Base-by-base conservation (phyloP, 1,140 invertebrate genomes). In the Mercenaria mercenaria region DNA sequence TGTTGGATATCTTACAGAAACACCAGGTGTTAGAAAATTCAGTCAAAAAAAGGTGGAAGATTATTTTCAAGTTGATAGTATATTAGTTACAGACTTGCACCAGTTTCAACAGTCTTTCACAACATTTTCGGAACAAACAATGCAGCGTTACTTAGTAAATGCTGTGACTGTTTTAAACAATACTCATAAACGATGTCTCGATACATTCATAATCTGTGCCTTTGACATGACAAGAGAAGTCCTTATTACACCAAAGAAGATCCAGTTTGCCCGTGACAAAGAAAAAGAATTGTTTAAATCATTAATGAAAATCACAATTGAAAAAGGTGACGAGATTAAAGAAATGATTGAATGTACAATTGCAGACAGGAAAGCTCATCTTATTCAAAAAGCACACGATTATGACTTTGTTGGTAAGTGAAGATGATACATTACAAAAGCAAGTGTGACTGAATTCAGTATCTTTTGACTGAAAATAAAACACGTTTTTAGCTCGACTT, bases 161-260 rank as follows among this genome's bases (percentile, higher is more conserved):
- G 95, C 96, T 6, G 93, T 96, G 0, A 96, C 95, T 29, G 93
- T 96, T 59, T 90, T 97, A 79, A 96, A 96, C 91, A 95, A 94
- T 95, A 96, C 97, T 41, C 98, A 98, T 91, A 97, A 97, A 67
- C 97, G 97, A 26, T 97, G 97, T 93, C 95, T 99, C 77, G 97
- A 98, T 90, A 98, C 97, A 94, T 98, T 98, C 93, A 98, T 99
- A 89, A 95, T 98, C 39, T 97, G 97, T 87, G 98, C 98, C 0
- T 99, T 98, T 96, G 98, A 99, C 94, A 98, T 99, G 97, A 98
- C 98, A 10, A 96, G 98, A 0, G 98, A 98, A 96, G 97, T 98
- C 94, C 97, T 98, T 92, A 98, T 98, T 29, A 98, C 98, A 2
- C 98, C 98, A 11, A 97, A 97, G 93, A 97, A 98, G 94, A 97